These are phyloP conservation scores for Caracal caracal DNA, from an alignment of 2,113 vertebrate species.

Conservation along the genomic window DNA sequence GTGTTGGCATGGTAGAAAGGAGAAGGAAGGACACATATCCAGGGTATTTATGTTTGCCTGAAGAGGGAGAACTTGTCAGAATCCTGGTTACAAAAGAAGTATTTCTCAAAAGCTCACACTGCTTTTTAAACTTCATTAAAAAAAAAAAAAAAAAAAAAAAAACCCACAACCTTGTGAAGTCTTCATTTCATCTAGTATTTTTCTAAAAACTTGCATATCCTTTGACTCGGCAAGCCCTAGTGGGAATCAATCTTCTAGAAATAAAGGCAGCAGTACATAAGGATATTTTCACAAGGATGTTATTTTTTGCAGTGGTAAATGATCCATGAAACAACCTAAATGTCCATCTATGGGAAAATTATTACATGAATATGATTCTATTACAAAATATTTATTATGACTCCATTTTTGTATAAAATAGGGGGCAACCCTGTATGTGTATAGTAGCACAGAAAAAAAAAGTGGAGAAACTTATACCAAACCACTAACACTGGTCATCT, in stretches of 20 bases:
- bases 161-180: background rate
- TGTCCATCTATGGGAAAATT: background rate
- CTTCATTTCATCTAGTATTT: background rate
- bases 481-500: background rate
- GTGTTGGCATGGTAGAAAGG: background rate
- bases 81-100: background rate
- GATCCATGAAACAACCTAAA: background rate
- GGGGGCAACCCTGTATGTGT: background rate
- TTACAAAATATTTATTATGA: constrained; percentile 18
- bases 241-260: background rate
- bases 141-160: background rate
- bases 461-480: background rate
- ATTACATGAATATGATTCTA: background rate
- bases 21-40: background rate
- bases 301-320: background rate
- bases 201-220: background rate
- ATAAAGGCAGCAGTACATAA: background rate
- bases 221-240: background rate
- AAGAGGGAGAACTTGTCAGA: background rate
- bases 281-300: background rate
- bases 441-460: background rate
- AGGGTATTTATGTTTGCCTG: background rate
- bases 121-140: constrained; percentile 25
- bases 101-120: constrained; percentile 18
- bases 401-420: constrained; percentile 29